These are phyloP conservation scores for Martes martes DNA, from an alignment of 2,113 vertebrate genomes.

Conservation along the genomic window DNA sequence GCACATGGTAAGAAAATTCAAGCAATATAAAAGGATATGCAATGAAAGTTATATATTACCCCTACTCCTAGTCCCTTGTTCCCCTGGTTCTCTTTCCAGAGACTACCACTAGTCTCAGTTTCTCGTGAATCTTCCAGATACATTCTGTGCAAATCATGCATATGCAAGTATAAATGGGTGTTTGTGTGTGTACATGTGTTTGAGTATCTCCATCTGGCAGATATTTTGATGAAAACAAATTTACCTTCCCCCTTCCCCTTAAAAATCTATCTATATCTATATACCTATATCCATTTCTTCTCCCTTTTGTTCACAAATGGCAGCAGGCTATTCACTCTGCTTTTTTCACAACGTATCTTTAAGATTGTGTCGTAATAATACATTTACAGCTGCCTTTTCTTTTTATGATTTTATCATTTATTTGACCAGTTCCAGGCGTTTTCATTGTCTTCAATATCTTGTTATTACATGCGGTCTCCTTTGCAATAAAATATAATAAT, in stretches of 20 bases:
- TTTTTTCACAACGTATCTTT: not conserved
- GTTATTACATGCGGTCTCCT: not conserved
- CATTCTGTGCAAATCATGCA: not conserved
- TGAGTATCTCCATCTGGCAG: not conserved
- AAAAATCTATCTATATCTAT: not conserved
- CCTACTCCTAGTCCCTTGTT: not conserved
- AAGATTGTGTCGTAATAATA: not conserved
- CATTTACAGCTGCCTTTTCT: not conserved
- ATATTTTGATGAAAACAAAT: not conserved
- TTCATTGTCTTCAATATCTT: not conserved
- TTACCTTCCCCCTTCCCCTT: not conserved
- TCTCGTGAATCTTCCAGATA: not conserved
- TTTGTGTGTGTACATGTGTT: not conserved
- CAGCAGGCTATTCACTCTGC: not conserved
- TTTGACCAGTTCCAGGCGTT: not conserved
- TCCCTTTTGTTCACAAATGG: not conserved
- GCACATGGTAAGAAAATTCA: not conserved
- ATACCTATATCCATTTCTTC: not conserved
- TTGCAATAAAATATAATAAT: not conserved
- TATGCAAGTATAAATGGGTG: not conserved
- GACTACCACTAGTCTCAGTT: not conserved
- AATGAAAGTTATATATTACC: conserved; percentile 8
- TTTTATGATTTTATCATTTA: not conserved
- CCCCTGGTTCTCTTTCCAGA: not conserved
- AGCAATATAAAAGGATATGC: not conserved